Evolutionary conservation across 2,113 vertebrate genomes (phyloP), one percentile per base, ranked within the genome.

Genomic region (Myotis yumanensis): DNA sequence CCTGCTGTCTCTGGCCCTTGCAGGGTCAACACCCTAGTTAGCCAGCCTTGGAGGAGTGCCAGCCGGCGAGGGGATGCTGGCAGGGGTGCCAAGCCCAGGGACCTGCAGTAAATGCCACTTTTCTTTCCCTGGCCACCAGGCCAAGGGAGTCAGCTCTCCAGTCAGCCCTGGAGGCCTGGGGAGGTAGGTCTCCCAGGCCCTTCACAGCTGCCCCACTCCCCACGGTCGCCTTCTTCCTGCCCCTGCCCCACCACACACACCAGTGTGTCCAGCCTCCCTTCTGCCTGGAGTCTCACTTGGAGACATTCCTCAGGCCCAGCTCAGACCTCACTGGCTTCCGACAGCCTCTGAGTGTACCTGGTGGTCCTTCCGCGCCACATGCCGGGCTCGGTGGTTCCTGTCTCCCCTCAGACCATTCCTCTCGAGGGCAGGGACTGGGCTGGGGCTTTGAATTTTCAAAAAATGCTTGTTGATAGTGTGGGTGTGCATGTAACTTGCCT

Each of bases 301-400:
- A 82, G 80, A 37, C 16, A 46, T 35, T 46, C 86, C 59, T 18
- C 20, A n/a, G 52, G 66, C 43, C 57, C n/a, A 22, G n/a, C 73
- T 30, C 15, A 12, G 30, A 9, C 66, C n/a, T 73, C 48, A 2
- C 25, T 23, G 40, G 8, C 59, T 32, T 48, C 66, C 54, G 40
- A 59, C 12, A 8, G 20, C 32, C 46, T 57, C 64, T 37, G 37
- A 48, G 37, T 28, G 48, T 48, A 30, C 5, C 4, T 23, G 22
- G 11, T 25, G 51, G 64, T 40, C n/a, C 37, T 40, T 25, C 7
- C 25, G 46, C 37, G 3, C 18, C 4, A 8, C 7, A 5, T 18
- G 23, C 3, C 9, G 68, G 57, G 30, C 25, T 7, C 1, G 0
- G 3, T 9, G 68, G 87, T 4, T 3, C 35, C 18, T 20, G 1